These are phyloP conservation scores for Remorina albescens DNA, from an alignment of 2,797 vertebrate species.

Conservation along the genomic window DNA sequence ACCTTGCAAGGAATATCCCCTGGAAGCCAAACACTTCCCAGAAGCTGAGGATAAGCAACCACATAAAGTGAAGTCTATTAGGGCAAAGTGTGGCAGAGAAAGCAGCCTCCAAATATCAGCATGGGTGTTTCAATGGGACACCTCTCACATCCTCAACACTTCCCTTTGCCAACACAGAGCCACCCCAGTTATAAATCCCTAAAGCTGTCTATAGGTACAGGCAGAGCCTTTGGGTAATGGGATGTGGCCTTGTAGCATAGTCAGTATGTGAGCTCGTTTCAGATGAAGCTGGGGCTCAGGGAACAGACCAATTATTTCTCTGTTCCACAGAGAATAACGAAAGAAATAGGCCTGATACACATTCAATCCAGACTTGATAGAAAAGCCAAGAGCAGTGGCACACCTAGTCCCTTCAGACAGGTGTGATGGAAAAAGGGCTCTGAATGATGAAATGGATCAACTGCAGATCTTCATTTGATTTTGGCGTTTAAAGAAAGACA, in stretches of 20 bases:
- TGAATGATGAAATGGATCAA: background rate
- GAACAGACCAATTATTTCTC: slow-evolving; percentile 69
- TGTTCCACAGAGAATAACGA: slow-evolving; percentile 42
- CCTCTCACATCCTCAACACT: no score
- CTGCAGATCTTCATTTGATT: background rate
- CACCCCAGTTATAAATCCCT: no score
- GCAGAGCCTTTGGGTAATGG: slow-evolving; percentile 23
- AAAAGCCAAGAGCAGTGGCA: slow-evolving; percentile 41
- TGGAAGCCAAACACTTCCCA: background rate
- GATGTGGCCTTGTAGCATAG: slow-evolving; percentile 26
- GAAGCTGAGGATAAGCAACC: slow-evolving; percentile 11
- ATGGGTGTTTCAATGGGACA: no score
- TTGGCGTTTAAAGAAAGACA: slow-evolving; percentile 2
- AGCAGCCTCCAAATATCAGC: no score
- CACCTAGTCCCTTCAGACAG: slow-evolving; percentile 42
- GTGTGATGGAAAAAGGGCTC: background rate
- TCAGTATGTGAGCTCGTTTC: slow-evolving; percentile 54
- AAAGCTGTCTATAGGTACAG: no score
- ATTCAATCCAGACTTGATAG: slow-evolving; percentile 29
- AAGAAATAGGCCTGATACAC: slow-evolving; percentile 40
- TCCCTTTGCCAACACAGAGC: no score
- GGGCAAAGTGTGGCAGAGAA: no score
- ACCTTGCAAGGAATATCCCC: background rate
- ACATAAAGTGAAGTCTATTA: slow-evolving; percentile 26
- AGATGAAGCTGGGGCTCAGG: slow-evolving; percentile 49